Evolutionary conservation across 2,888 invertebrate genomes (phyloP), one percentile per base, ranked within the genome.

Genomic region (Ypsolopha sequella): DNA sequence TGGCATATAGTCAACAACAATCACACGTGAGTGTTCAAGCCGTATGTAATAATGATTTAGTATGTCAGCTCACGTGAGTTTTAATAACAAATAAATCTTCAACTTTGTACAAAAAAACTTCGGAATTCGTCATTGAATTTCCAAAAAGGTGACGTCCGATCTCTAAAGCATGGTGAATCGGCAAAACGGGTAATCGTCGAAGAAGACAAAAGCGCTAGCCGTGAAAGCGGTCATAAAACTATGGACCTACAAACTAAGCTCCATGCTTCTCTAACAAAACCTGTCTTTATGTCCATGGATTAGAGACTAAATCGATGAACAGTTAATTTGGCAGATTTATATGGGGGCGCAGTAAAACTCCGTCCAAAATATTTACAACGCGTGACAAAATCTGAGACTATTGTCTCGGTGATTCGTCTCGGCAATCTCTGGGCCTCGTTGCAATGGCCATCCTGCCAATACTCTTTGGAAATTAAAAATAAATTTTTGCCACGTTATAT

Each of bases 361-460:
- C 65, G 79, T 80, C 85, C 80, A 84, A 85, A 85, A 85, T 84
- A 85, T 84, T 85, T 84, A 85, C 84, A 67, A 70, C 76, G 80
- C 81, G 80, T 84, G 82, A 82, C 84, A 81, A 85, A 81, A 74
- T 61, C 56, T 63, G 62, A 59, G 62, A 53, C 60, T 63, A 69
- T 79, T 73, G 80, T 80, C 75, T 76, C 73, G 73, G 59, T 67
- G 62, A 82, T 85, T 84, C 70, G 85, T 61, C 64, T 59, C 78
- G 79, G 75, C 70, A 69, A 74, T 76, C 68, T 70, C 63, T 60
- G 64, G 65, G 64, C 62, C 62, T 62, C 67, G 61, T 65, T 67
- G 70, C 73, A 72, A 63, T 68, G 65, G 70, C 68, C 75, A 67
- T 68, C 24, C 24, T 24, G 24, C 24, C 24, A 24, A 24, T 24